Conservation (phyloP, 2,888 invertebrate genomes). For the Plagiodera versicolora region DNA sequence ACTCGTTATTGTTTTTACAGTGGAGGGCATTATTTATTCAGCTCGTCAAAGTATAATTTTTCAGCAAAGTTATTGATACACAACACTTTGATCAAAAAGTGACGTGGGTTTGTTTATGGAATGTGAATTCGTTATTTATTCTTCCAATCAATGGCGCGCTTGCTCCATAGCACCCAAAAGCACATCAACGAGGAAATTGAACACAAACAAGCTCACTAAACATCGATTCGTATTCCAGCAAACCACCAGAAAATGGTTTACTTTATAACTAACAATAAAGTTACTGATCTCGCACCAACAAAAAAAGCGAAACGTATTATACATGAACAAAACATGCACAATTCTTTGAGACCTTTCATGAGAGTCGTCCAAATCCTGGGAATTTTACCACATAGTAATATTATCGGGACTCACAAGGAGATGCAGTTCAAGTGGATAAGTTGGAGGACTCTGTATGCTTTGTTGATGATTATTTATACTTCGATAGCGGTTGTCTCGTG, state of each 20-base stretch:
- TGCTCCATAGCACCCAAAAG: no score
- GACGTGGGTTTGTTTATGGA: no score
- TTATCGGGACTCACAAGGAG: conserved; percentile 27
- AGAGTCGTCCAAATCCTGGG: conserved; percentile 29
- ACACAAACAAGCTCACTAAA: background rate
- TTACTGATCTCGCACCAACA: background rate
- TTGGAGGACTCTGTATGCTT: conserved; percentile 25
- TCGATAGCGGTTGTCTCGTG: conserved; percentile 19
- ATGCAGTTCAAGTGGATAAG: conserved; percentile 31
- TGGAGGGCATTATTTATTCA: no score
- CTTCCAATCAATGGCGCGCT: no score
- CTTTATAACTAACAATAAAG: conserved; percentile 7
- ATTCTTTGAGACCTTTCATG: conserved; percentile 23
- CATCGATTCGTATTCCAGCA: background rate
- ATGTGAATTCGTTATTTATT: no score
- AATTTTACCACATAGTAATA: conserved; percentile 27
- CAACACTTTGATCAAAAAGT: no score
- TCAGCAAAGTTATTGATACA: no score
- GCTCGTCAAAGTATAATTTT: no score
- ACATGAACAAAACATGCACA: conserved; percentile 16
- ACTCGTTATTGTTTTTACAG: no score
- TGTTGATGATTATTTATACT: conserved; percentile 20
- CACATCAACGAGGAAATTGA: background rate
- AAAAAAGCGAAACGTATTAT: background rate
- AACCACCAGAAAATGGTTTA: conserved; percentile 11